Evolutionary conservation across 1,140 invertebrate species (phyloP).

Genomic region (Nasonia giraulti): DNA sequence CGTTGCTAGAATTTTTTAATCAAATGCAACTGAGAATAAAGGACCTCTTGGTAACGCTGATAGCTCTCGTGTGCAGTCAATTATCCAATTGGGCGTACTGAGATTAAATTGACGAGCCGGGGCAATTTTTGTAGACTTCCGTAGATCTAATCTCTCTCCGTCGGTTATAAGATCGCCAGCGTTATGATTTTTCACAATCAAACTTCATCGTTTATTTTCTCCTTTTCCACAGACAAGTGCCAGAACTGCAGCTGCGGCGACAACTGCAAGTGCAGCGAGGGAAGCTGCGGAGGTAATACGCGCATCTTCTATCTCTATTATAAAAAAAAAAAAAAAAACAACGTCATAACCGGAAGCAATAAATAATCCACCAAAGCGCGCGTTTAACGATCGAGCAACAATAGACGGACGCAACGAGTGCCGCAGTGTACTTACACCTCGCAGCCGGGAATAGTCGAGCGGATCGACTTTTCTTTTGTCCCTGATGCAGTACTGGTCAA

Average conservation of each 20-base stretch:
- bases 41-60: neutral
- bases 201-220: slow-evolving; percentile 20
- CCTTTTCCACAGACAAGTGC: slow-evolving; percentile 62
- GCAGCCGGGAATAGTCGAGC: no score
- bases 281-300: slow-evolving; percentile 61
- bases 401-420: neutral
- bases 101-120: neutral
- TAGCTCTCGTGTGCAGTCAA: slow-evolving; percentile 27
- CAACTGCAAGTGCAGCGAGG: slow-evolving; percentile 66
- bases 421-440: neutral
- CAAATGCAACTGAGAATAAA: neutral
- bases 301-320: neutral
- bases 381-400: neutral
- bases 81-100: slow-evolving; percentile 44
- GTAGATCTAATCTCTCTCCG: neutral
- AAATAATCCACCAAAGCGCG: neutral
- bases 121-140: neutral
- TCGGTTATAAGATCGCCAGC: neutral
- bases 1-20: no score
- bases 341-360: neutral
- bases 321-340: neutral
- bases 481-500: neutral
- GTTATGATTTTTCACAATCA: no score
- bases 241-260: slow-evolving; percentile 64
- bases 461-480: neutral